A percentile compares a stretch with the other conserved stretches of the same genome.
These are phyloP conservation scores for Thripadectes ignobilis DNA, from an alignment of 2,797 vertebrate species.

Conservation along the genomic window DNA sequence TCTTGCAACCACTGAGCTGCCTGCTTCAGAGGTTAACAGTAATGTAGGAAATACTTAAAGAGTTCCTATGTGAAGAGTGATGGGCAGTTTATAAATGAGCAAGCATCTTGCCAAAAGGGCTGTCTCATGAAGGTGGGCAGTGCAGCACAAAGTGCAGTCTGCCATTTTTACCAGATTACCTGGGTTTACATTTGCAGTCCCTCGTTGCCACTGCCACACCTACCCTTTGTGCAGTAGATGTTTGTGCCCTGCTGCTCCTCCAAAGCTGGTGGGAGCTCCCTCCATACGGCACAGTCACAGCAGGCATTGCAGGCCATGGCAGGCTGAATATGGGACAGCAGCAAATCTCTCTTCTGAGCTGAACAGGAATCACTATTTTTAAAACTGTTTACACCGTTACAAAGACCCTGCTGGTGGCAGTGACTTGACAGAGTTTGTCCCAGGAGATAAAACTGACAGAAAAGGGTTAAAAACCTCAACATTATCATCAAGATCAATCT, in stretches of 20 bases:
- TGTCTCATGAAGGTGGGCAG: background rate
- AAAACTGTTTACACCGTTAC: background rate
- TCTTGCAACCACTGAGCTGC: background rate
- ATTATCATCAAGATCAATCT: background rate
- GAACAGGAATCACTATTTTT: background rate
- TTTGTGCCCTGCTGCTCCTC: accelerated
- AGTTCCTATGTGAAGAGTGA: background rate
- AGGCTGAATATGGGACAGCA: background rate
- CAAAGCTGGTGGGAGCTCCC: accelerated
- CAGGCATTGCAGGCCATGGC: accelerated
- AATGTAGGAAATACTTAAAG: background rate
- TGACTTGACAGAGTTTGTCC: background rate
- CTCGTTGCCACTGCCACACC: background rate
- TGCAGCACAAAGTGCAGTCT: background rate
- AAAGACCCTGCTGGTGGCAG: background rate
- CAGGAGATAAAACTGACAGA: background rate
- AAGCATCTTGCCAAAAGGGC: background rate
- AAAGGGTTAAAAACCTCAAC: background rate
- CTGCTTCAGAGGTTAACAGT: background rate
- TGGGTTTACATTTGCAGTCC: background rate
- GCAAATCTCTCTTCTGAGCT: background rate
- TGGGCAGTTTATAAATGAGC: background rate
- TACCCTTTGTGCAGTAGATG: background rate
- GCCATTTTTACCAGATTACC: background rate
- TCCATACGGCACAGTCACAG: accelerated